A percentile compares a stretch with the other conserved stretches of the same genome.
These are phyloP conservation scores for Drosophila mimica DNA, from an alignment of 2,888 invertebrate genomes.

Conservation along the genomic window DNA sequence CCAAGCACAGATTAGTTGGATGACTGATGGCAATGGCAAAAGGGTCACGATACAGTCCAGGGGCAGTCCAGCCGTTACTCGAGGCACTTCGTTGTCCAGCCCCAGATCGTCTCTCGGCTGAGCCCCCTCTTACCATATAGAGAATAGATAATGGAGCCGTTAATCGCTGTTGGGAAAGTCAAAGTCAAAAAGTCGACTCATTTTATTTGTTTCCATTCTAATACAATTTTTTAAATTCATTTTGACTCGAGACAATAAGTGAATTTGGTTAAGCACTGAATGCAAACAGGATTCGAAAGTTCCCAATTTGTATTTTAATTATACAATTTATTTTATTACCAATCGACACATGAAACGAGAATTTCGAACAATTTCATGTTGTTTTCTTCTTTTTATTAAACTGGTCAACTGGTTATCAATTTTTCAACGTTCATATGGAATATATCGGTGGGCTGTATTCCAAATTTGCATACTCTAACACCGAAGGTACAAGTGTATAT, in stretches of 20 bases:
- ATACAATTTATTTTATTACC: too few relatives aligned
- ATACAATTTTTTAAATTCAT: not conserved
- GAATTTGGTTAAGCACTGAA: not conserved
- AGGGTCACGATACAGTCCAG: slow-evolving; percentile 18
- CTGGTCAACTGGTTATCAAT: too few relatives aligned
- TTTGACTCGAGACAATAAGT: not conserved
- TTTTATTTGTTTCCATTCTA: not conserved
- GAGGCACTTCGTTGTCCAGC: not conserved
- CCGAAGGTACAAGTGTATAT: too few relatives aligned
- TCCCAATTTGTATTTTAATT: not conserved
- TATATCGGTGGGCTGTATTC: too few relatives aligned
- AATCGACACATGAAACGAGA: too few relatives aligned
- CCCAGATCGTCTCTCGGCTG: not conserved
- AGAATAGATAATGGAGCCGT: not conserved
- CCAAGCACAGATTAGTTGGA: slow-evolving; percentile 52
- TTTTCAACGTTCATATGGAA: too few relatives aligned
- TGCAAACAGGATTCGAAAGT: not conserved
- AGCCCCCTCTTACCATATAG: not conserved
- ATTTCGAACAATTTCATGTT: too few relatives aligned
- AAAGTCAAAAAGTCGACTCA: not conserved
- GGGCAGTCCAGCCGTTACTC: not conserved
- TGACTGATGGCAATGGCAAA: slow-evolving; percentile 50
- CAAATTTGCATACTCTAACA: too few relatives aligned
- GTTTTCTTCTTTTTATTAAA: too few relatives aligned
- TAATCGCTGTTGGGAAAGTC: not conserved